A percentile compares a stretch with the other conserved stretches of the same genome.
phyloP scores from a whole-genome alignment of 2,113 vertebrate genomes.

The Tupaia chinensis region DNA sequence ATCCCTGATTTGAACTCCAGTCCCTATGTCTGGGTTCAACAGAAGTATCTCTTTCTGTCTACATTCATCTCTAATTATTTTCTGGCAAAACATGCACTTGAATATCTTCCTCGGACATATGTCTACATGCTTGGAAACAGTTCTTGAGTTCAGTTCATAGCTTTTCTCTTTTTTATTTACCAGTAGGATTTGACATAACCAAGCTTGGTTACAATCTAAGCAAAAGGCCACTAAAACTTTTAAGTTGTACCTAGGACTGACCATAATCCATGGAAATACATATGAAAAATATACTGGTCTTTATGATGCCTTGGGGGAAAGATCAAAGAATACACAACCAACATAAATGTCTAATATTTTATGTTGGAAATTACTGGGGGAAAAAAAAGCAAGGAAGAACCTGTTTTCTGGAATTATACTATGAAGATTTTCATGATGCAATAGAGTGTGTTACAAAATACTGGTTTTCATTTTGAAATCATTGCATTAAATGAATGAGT shows the following conservation, averaged over 20 bases:
- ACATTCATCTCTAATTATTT: background rate
- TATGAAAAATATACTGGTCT: background rate
- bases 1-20: background rate
- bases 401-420: background rate
- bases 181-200: background rate
- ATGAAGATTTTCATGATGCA: background rate
- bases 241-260: background rate
- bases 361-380: background rate
- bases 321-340: background rate
- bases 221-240: background rate
- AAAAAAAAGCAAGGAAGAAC: background rate
- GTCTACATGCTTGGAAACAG: background rate
- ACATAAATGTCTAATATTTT: background rate
- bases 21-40: background rate
- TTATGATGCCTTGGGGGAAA: background rate
- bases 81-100: background rate
- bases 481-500: background rate
- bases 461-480: background rate
- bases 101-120: background rate
- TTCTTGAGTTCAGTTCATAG: accelerated
- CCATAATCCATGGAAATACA: background rate
- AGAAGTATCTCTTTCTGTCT: background rate
- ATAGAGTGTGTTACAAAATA: background rate
- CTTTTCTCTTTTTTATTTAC: background rate
- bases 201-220: background rate